These are phyloP conservation scores for Egretta garzetta DNA, from an alignment of 2,113 vertebrate species.

Conservation along the genomic window DNA sequence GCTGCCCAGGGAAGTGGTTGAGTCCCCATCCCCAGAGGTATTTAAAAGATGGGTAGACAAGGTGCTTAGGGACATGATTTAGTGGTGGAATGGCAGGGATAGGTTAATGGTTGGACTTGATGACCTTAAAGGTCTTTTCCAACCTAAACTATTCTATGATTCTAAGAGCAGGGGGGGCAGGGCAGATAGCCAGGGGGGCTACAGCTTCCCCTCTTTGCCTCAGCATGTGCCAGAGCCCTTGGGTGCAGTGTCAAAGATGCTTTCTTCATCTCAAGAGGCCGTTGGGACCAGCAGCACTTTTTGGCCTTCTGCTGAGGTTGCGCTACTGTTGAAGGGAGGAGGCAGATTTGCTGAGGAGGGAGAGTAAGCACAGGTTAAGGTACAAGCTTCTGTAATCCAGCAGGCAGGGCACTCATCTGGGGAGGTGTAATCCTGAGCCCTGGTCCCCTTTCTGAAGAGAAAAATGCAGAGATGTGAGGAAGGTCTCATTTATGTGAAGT, in stretches of 20 bases:
- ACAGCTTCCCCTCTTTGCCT: background rate
- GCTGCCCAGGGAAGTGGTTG: no score
- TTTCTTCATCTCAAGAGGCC: background rate
- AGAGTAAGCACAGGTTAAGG: background rate
- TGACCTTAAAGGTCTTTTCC: no score
- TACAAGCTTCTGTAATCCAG: background rate
- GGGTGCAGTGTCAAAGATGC: accelerated
- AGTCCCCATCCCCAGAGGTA: no score
- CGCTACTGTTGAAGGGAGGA: accelerated
- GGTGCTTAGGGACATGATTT: no score
- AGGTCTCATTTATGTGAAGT: background rate
- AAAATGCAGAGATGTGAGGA: background rate
- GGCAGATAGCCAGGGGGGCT: background rate
- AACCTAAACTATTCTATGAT: no score
- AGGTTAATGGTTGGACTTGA: no score
- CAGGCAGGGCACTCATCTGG: background rate
- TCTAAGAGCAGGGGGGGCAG: background rate
- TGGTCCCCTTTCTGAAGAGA: background rate
- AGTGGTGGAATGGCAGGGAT: no score
- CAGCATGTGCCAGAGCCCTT: accelerated
- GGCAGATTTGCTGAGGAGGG: background rate
- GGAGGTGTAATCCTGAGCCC: background rate
- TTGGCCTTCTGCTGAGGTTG: background rate
- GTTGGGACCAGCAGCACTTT: background rate
- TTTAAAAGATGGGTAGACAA: no score